These are phyloP conservation scores for Forbesichthys papilliferus DNA, from an alignment of 2,113 vertebrate species.

Conservation along the genomic window DNA sequence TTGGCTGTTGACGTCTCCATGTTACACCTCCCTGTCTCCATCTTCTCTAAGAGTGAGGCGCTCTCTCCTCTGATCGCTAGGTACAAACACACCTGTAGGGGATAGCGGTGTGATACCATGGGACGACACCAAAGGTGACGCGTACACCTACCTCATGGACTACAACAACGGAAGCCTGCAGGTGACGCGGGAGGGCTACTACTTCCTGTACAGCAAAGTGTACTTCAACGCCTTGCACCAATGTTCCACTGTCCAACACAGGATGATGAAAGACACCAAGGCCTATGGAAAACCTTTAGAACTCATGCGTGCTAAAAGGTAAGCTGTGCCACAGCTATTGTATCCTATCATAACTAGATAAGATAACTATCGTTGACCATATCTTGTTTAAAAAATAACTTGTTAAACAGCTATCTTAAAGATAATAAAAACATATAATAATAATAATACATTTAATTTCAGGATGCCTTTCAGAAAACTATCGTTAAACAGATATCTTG, in stretches of 20 bases:
- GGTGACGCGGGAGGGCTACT: constrained; percentile 52
- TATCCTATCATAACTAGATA: too few species aligned
- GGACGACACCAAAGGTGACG: background rate
- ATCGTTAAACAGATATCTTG: too few species aligned
- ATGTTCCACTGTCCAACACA: constrained; percentile 56
- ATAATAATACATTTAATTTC: too few species aligned
- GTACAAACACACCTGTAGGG: rapidly evolving
- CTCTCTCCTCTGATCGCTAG: constrained; percentile 25
- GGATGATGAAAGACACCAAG: constrained; percentile 37
- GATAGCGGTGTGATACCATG: constrained; percentile 40
- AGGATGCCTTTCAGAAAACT: too few species aligned
- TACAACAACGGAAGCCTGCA: constrained; percentile 45
- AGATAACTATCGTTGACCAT: background rate
- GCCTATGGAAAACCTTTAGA: constrained; percentile 40
- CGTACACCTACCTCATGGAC: constrained; percentile 30
- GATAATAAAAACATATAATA: too few species aligned
- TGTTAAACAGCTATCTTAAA: too few species aligned
- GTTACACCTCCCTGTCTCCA: background rate
- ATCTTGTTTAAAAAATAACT: background rate
- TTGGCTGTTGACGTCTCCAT: too few species aligned
- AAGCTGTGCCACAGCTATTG: background rate
- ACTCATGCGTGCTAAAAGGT: constrained; percentile 70
- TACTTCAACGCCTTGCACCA: constrained; percentile 26
- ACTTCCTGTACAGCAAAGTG: constrained; percentile 75
- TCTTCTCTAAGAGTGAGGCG: too few species aligned